Conservation (phyloP, 2,888 invertebrate species). For the Acanthosepion lycidas region DNA sequence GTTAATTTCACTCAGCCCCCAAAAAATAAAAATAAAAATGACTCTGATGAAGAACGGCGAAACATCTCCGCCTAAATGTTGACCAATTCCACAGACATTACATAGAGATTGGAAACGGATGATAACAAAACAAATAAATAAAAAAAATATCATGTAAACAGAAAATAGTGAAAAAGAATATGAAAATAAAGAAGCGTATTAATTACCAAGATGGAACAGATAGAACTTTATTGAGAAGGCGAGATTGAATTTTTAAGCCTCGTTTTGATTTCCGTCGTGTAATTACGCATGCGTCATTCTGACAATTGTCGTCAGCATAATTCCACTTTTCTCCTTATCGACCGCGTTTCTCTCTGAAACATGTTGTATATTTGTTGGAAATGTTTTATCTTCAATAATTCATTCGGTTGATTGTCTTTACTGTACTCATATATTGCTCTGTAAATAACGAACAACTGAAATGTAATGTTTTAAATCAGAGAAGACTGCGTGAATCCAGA, state of each 20-base stretch:
- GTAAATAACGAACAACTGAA: neutral
- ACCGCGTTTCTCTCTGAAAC: neutral
- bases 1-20: neutral
- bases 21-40: neutral
- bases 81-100: neutral
- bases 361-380: neutral
- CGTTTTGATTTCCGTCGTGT: neutral
- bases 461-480: neutral
- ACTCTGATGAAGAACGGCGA: neutral
- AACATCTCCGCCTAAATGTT: neutral
- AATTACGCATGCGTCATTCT: neutral
- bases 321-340: neutral
- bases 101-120: neutral
- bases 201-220: neutral
- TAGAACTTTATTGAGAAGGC: neutral
- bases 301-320: neutral
- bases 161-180: no score
- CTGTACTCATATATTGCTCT: neutral
- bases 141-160: neutral
- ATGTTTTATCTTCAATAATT: neutral
- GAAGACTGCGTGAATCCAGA: neutral
- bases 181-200: neutral
- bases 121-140: neutral
- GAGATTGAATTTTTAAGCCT: constrained; percentile 8
- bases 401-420: neutral